A percentile compares a stretch with the other conserved stretches of the same genome.
phyloP scores from a whole-genome alignment of 1,140 invertebrate genomes.

The Scaptomyza montana region DNA sequence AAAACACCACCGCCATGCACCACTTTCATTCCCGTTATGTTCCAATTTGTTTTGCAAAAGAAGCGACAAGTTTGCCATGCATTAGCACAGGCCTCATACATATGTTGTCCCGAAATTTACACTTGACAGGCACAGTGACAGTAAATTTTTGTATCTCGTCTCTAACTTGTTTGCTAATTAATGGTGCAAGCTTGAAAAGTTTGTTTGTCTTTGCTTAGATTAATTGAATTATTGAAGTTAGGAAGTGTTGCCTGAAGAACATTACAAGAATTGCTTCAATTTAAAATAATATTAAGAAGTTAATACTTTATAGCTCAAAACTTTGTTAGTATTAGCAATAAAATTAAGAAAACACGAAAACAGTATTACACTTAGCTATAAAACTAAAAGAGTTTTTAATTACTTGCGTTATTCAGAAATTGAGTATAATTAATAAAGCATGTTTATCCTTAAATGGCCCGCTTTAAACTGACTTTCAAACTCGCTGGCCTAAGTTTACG shows the following conservation, averaged over 20 bases:
- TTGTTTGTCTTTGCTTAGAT: constrained; percentile 17
- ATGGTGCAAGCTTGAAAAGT: constrained; percentile 11
- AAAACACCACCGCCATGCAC: not conserved
- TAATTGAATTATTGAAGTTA: constrained; percentile 4
- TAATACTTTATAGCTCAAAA: too few species aligned
- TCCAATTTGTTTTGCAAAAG: constrained; percentile 34
- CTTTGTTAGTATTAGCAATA: too few species aligned
- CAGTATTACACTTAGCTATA: too few species aligned
- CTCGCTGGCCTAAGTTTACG: too few species aligned
- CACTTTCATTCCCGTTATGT: constrained; percentile 13
- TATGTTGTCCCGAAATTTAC: not conserved
- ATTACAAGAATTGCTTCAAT: too few species aligned
- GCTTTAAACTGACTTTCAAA: not conserved
- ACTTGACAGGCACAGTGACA: constrained; percentile 10
- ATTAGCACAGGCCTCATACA: constrained; percentile 14
- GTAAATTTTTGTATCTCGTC: not conserved
- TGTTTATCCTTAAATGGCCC: too few species aligned
- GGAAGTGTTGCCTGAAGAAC: not conserved
- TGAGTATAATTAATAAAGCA: too few species aligned
- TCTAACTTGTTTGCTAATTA: constrained; percentile 21
- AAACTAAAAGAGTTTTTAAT: too few species aligned
- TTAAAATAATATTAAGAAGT: too few species aligned
- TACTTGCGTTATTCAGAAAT: too few species aligned
- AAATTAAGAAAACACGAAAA: too few species aligned
- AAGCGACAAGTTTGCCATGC: constrained; percentile 31